Evolutionary conservation across 1,140 invertebrate species (phyloP).

Genomic region (Delia radicum): DNA sequence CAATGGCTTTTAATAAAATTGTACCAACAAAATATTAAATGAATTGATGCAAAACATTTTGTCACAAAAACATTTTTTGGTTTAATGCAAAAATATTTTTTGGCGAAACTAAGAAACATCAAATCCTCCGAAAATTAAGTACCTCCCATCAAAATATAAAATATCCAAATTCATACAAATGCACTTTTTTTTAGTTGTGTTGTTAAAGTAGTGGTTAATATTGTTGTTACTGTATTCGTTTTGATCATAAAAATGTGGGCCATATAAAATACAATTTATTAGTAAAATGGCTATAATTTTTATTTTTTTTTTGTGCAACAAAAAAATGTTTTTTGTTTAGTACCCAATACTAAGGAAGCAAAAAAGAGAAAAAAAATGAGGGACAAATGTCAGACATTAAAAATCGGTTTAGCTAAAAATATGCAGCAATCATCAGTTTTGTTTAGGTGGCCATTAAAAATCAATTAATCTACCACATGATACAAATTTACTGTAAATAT

Average conservation of each 20-base stretch:
- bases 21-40: not conserved
- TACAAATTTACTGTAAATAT: not conserved
- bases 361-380: not conserved
- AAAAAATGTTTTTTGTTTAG: not conserved
- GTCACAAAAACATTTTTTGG: slow-evolving; percentile 16
- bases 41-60: not conserved
- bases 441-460: slow-evolving; percentile 14
- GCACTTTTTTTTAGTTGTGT: not conserved
- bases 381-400: slow-evolving; percentile 13
- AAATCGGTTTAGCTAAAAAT: slow-evolving; percentile 8
- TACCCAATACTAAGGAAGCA: not conserved
- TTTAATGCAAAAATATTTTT: not conserved
- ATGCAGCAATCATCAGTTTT: not conserved
- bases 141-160: not conserved
- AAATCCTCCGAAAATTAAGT: not conserved
- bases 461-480: slow-evolving; percentile 21
- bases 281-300: slow-evolving; percentile 11
- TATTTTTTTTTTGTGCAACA: not conserved
- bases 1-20: not conserved
- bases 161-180: no score
- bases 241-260: slow-evolving; percentile 1
- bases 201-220: not conserved
- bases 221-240: not conserved
- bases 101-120: not conserved
- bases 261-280: slow-evolving; percentile 18